Percentiles rank a stretch among this genome's conserved stretches.
Evolutionary conservation across 2,797 vertebrate species (phyloP).

Genomic region (Thaleichthys pacificus): DNA sequence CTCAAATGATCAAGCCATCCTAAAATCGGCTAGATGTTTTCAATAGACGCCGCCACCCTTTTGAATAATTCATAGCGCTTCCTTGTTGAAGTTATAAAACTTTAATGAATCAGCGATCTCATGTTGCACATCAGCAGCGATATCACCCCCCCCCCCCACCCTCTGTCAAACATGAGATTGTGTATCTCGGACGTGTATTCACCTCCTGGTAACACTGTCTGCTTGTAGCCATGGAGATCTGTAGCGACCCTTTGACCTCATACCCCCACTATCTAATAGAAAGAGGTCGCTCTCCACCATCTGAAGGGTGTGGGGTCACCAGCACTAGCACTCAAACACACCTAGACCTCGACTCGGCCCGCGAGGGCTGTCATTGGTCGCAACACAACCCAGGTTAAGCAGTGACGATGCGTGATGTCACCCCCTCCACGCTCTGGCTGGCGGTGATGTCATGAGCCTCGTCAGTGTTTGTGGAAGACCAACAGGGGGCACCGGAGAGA

Average conservation of each 20-base stretch:
- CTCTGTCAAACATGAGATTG: conserved; percentile 18
- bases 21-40: conserved; percentile 13
- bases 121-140: conserved; percentile 41
- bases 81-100: conserved; percentile 53
- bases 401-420: conserved; percentile 23
- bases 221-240: conserved; percentile 13
- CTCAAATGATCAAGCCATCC: conserved; percentile 17
- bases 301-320: neutral
- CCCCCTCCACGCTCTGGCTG: conserved; percentile 32
- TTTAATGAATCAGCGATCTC: conserved; percentile 56
- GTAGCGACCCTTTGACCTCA: conserved; percentile 10
- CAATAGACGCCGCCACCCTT: conserved; percentile 16
- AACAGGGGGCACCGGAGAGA: conserved; percentile 55
- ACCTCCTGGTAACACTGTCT: neutral
- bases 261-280: neutral
- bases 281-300: neutral
- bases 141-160: conserved; percentile 29
- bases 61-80: conserved; percentile 51
- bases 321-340: conserved; percentile 2
- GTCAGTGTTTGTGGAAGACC: conserved; percentile 19
- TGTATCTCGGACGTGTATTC: neutral
- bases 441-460: conserved; percentile 41
- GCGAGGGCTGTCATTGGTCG: conserved; percentile 32
- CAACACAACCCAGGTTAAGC: conserved; percentile 38
- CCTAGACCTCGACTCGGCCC: neutral